These are phyloP conservation scores for Isichthys henryi DNA, from an alignment of 2,113 vertebrate species.

Conservation along the genomic window DNA sequence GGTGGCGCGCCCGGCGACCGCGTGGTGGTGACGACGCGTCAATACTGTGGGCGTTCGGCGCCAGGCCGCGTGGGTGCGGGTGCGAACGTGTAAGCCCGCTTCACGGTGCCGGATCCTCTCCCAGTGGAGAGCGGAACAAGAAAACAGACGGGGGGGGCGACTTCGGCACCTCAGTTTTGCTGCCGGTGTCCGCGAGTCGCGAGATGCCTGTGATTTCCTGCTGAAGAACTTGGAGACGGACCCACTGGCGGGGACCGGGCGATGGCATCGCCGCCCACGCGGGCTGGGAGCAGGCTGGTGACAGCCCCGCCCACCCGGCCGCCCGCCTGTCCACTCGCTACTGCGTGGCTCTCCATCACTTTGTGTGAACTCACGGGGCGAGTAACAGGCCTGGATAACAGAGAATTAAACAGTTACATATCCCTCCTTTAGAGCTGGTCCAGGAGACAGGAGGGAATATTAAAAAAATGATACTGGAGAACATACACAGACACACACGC, in stretches of 20 bases:
- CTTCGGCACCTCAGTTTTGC: not conserved
- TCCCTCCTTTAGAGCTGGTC: not conserved
- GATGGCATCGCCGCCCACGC: not conserved
- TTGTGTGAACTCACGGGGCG: too few relatives aligned
- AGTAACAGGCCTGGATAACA: not conserved
- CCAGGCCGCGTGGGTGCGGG: slow-evolving; percentile 13
- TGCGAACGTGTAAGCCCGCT: slow-evolving; percentile 8
- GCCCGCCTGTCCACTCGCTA: too few relatives aligned
- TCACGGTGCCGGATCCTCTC: not conserved
- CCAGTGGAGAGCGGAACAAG: not conserved
- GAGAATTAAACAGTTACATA: not conserved
- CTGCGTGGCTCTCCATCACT: not conserved
- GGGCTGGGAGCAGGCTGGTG: not conserved
- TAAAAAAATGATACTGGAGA: not conserved
- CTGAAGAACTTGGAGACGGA: slow-evolving; percentile 6
- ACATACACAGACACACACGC: not conserved
- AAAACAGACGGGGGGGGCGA: not conserved
- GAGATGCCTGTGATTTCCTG: not conserved
- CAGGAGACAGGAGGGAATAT: not conserved
- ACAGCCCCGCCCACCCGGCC: not conserved
- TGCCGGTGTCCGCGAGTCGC: not conserved
- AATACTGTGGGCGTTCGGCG: not conserved
- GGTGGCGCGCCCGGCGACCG: not conserved
- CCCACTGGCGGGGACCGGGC: not conserved
- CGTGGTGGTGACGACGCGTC: not conserved